Base-by-base conservation (phyloP, 2,113 vertebrate species). In the Emydocephalus ijimae region DNA sequence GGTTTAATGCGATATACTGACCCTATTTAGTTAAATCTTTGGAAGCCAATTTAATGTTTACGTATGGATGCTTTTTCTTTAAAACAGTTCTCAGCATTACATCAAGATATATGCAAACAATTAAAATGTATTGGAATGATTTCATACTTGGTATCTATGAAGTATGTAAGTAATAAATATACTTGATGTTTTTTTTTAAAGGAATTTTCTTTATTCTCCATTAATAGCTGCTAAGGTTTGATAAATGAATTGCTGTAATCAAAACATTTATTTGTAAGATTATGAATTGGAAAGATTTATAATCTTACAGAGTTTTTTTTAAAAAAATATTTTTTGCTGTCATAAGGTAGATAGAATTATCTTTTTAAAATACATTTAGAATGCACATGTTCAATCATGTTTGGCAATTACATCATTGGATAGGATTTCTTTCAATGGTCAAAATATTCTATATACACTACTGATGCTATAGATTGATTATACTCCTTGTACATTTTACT, bases 191-290 rank as follows among this genome's bases (percentile, higher is more conserved):
- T 59, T 95, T 94, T 50, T 86, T 45, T 95, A 93, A 5, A 90
- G 92, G 20, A 18, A 89, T 57, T 88, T 96, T 93, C 88, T 88
- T 90, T 93, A 95, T 93, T 9, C 14, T 50, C 90, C 94, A n/a
- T 89, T 64, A 95, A 93, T 26, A 23, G 74, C 69, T 93, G 29
- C 23, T 88, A 87, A 92, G n/a, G 69, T 94, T 93, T 95, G 86
- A 95, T 94, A 94, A 95, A 94, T 94, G 94, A 94, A 94, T n/a
- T 69, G 29, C 61, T n/a, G 11, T 93, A 95, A 95, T 61, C 88
- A 59, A 94, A 92, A 94, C 64, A 88, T 95, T 96, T 93, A 59
- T 64, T 64, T 64, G 11, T 64, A 64, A 64, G 26, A n/a, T 64
- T 61, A 61, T 11, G 26, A 95, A 95, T 57, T 90, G 69, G 91